Evolutionary conservation across 2,888 invertebrate species (phyloP), one percentile per base, ranked within the genome.

Genomic region (Zele albiditarsus): DNA sequence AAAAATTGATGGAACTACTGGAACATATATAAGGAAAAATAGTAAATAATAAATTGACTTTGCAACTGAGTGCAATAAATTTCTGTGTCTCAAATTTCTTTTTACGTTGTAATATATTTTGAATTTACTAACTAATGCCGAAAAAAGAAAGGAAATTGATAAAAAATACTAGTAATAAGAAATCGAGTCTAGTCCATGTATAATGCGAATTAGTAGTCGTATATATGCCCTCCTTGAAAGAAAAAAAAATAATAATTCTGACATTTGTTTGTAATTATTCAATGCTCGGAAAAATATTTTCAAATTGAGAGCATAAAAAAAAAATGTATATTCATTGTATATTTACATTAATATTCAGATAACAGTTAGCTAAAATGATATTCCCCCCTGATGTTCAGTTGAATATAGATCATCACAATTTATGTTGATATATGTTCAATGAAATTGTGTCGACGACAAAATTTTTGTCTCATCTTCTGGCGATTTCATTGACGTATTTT

Each of bases 121-220:
- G 62, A 78, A 79, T 62, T 46, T 67, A 79, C 79, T 79, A 73
- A 73, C 70, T 58, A 80, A 80, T 76, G 62, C 10, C 12, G 16
- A 77, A 78, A 80, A 42, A 28, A 23, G 49, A 82, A 82, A 16
- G 28, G 12, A 25, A 27, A 62, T 5, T 16, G 28, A 62, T 31
- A n/a, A 77, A 85, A 81, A 81, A 80, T 86, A 85, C 80, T 85
- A 84, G 82, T 86, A 86, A 85, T 89, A 88, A 89, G 88, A 86
- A 89, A 88, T 89, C 86, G 83, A 88, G 84, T 89, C 89, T 89
- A 89, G 89, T 89, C 89, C 88, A 87, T 85, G 87, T 86, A 86
- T 85, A 83, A 87, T 86, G 84, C 86, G 86, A 88, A 86, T 85
- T 78, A 78, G 82, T 82, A 83, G 83, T 84, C 82, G 82, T 74